Evolutionary conservation across 1,140 invertebrate genomes (phyloP), one percentile per base, ranked within the genome.

Genomic region (Probaryconus sp.): DNA sequence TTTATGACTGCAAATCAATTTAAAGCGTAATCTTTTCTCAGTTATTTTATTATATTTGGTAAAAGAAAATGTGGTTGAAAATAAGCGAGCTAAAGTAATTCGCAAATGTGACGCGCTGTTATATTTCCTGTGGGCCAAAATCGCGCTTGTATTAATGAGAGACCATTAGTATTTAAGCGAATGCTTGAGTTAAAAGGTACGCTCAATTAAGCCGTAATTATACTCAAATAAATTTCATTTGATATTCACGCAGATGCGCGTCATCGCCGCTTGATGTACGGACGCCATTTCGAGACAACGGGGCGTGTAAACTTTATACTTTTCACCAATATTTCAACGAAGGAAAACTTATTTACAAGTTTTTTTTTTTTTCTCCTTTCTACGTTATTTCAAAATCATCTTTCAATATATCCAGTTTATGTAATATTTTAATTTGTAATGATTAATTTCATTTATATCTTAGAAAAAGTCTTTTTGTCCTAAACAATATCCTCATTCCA

Each of bases 171-270:
- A 43, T 68, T 50, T 30, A 17, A 56, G 30, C 43, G 31, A 38
- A 67, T 31, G 50, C 20, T 33, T 35, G 31, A 40, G 63, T 35
- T 58, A 58, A 68, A 50, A 58, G 42, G 10, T 24, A 56, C 51
- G 50, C 31, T 10, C 63, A 48, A 48, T 67, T 67, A 50, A 35
- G 42, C 7, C 24, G 31, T 42, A 55, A 67, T 67, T 58, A 58
- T 51, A 67, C 3, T 0, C 21, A 31, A 31, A 67, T 67, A 67
- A 55, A 56, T 67, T 56, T 48, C 26, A 40, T 48, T 53, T 35
- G 17, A 45, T 30, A 14, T 4, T n/a, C 50, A 9, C 40, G 20
- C 28, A 5, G 30, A 42, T 35, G n/a, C 45, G 17, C 38, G 37
- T 51, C 30, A 6, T 11, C 24, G 20, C 4, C 28, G 5, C 18